Base-by-base conservation (phyloP, 1,140 invertebrate genomes). In the Araneus ventricosus region DNA sequence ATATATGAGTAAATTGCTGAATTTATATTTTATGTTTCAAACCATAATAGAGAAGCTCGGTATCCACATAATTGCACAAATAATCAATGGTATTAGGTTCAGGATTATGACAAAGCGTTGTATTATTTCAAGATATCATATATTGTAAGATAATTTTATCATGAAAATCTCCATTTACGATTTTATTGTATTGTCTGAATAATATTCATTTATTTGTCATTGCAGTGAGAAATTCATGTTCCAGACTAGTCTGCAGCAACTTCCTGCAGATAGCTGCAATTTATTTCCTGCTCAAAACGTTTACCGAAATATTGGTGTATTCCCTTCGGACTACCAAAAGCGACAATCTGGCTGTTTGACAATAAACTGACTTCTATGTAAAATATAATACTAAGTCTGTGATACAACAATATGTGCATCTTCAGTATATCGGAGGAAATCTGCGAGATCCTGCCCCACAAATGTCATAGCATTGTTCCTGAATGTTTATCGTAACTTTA, bases 371-470 rank as follows among this genome's bases (percentile, higher is more conserved):
- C 41, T 41, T 88, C n/a, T 27, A 24, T 5, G n/a, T 27, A 0
- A 17, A 70, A n/a, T 22, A 52, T 37, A 37, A 27, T 90, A 80
- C 80, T 34, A 14, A 37, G 37, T 80, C 88, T 90, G 88, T 90
- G 88, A 90, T 90, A 90, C 70, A 67, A 90, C 88, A 90, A 80
- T 90, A 67, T 90, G 88, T 90, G 70, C 88, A 79, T 57, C n/a
- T 30, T 52, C 34, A 39, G 57, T 87, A 27, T 30, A n/a, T 67
- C 41, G 45, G 82, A 17, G 82, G 82, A 82, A 24, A 82, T 82
- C 41, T 24, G 37, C 8, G n/a, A 37, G 41, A 84, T 75, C 37
- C 87, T 70, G 30, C 34, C 34, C 67, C 22, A 30, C 39, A 79
- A 79, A 34, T 79, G 14, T 79, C 52, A 57, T 90, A 80, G 67